Evolutionary conservation across 2,888 invertebrate species (phyloP).

Genomic region (Pristionchus fissidentatus): DNA sequence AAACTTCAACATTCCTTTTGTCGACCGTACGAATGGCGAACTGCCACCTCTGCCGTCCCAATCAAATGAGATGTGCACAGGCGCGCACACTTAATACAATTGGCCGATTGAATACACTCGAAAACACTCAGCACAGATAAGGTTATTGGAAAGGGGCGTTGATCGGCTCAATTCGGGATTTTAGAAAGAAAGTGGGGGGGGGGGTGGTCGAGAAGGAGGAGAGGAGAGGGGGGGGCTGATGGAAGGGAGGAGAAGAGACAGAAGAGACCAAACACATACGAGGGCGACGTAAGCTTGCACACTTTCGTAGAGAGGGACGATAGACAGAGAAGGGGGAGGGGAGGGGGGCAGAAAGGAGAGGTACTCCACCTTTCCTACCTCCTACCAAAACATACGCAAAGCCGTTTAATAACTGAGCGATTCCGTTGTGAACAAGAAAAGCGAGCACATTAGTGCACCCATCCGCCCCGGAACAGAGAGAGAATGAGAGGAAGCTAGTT

Average conservation of each 20-base stretch:
- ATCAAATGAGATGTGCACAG: background rate
- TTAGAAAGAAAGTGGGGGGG: background rate
- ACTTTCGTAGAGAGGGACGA: background rate
- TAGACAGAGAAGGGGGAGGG: background rate
- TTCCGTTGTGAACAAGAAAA: too few species aligned
- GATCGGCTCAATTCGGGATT: background rate
- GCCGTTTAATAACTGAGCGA: too few species aligned
- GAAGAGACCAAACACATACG: constrained; percentile 13
- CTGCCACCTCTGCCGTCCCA: background rate
- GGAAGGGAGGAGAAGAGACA: constrained; percentile 23
- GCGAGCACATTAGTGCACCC: too few species aligned
- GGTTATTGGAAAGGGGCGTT: background rate
- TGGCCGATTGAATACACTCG: too few species aligned
- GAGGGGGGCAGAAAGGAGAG: background rate
- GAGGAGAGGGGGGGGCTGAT: background rate
- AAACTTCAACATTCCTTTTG: constrained; percentile 33
- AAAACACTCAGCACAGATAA: too few species aligned
- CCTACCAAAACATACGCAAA: constrained; percentile 1
- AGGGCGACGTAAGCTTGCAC: constrained; percentile 28
- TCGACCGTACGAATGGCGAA: background rate
- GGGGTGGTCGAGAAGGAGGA: background rate
- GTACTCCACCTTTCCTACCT: background rate
- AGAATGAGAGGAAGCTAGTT: too few species aligned
- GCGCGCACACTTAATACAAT: background rate
- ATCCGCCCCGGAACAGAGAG: too few species aligned